Evolutionary conservation across 2,797 vertebrate genomes (phyloP).

Genomic region (Potorous gilbertii): DNA sequence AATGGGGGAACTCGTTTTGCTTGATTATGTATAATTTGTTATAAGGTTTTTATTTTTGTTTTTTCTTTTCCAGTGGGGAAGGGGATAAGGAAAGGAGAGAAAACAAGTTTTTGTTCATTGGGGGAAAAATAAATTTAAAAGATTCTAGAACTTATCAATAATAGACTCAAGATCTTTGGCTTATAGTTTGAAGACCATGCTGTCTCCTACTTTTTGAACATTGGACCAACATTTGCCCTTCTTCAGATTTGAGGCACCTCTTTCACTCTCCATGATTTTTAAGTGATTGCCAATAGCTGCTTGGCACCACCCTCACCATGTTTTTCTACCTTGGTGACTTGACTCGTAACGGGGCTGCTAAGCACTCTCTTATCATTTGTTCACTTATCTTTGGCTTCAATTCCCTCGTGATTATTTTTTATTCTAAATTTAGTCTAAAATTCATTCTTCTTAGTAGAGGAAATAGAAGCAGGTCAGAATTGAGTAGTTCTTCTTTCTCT

Average conservation of each 20-base stretch:
- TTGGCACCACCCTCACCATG: background rate
- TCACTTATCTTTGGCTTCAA: background rate
- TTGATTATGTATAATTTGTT: background rate
- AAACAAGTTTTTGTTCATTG: background rate
- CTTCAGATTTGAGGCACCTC: background rate
- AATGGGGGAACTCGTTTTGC: background rate
- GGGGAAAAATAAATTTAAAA: background rate
- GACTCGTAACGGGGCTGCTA: background rate
- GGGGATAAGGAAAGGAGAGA: background rate
- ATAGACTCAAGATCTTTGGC: background rate
- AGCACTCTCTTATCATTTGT: background rate
- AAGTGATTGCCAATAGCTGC: background rate
- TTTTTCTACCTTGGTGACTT: background rate
- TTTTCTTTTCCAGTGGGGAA: background rate
- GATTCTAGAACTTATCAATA: background rate
- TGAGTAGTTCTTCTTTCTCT: background rate
- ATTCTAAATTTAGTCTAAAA: background rate
- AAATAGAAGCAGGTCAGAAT: background rate
- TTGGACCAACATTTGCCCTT: background rate
- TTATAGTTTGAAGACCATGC: background rate
- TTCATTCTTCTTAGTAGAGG: background rate
- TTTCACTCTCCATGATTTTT: background rate
- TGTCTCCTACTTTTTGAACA: background rate
- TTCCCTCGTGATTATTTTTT: background rate
- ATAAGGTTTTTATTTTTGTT: background rate